Conservation (phyloP, 2,888 invertebrate species). For the Tipula helvola region DNA sequence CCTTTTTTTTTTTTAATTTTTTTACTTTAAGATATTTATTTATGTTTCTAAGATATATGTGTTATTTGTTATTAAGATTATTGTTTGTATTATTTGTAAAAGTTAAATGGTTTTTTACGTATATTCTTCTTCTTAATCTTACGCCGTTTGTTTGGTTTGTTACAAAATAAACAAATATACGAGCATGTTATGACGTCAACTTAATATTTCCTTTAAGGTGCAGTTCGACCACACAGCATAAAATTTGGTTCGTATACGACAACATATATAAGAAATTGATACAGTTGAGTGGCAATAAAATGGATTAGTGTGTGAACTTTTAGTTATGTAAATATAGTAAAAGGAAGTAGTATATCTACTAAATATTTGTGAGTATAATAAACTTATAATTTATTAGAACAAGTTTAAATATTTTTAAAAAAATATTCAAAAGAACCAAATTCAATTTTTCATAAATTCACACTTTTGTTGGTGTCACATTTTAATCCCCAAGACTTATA, state of each 20-base stretch:
- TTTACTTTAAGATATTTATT: neutral
- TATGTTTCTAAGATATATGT: conserved; percentile 4
- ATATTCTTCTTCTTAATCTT: neutral
- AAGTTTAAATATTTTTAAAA: neutral
- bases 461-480: conserved; percentile 5
- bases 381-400: neutral
- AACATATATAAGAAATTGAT: neutral
- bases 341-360: neutral
- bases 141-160: neutral
- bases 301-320: neutral
- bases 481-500: conserved; percentile 4
- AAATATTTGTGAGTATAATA: neutral
- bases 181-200: neutral
- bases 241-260: neutral
- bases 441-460: conserved; percentile 9
- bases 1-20: neutral
- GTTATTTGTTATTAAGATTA: neutral
- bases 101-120: neutral
- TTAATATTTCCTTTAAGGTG: neutral
- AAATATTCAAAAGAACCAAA: neutral
- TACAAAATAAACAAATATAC: neutral
- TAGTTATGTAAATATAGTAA: neutral
- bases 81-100: conserved; percentile 4
- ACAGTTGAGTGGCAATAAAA: neutral
- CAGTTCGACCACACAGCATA: neutral